Percentiles rank a stretch among this genome's conserved stretches.
Conservation (phyloP, 1,140 invertebrate genomes). For the Acromyrmex charruanus region DNA sequence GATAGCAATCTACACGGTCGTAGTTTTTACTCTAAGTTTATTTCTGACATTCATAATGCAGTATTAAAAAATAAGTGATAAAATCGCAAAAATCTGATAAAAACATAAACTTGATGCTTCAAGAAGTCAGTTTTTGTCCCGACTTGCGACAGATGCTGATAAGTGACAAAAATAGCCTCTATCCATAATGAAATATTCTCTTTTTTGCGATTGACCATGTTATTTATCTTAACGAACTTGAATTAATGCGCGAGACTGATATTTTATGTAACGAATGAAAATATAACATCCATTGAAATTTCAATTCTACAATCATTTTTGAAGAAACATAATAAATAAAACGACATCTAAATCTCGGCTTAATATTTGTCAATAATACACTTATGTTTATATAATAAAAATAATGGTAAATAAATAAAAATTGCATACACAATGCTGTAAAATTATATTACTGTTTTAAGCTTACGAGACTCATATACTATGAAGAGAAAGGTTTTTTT, state of each 20-base stretch:
- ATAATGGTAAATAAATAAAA: neutral
- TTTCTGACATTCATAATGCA: neutral
- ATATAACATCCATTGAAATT: neutral
- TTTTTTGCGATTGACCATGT: neutral
- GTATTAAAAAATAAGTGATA: neutral
- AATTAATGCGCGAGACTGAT: neutral
- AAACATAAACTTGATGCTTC: neutral
- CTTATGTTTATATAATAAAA: neutral
- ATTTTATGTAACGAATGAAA: neutral
- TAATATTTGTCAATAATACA: neutral
- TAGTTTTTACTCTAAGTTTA: neutral
- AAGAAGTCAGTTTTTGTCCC: neutral
- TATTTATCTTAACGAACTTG: conserved; percentile 22
- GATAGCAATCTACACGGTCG: neutral
- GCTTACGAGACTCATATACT: neutral
- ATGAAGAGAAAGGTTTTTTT: neutral
- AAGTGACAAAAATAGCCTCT: conserved; percentile 35
- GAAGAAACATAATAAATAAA: neutral
- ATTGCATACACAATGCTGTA: neutral
- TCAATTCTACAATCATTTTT: neutral
- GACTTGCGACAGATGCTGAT: conserved; percentile 18
- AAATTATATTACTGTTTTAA: neutral
- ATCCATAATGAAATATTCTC: conserved; percentile 11
- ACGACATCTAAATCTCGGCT: neutral
- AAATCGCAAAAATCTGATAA: neutral